phyloP scores from a whole-genome alignment of 92 coral and sea anemone species.

The Porites divaricata region DNA sequence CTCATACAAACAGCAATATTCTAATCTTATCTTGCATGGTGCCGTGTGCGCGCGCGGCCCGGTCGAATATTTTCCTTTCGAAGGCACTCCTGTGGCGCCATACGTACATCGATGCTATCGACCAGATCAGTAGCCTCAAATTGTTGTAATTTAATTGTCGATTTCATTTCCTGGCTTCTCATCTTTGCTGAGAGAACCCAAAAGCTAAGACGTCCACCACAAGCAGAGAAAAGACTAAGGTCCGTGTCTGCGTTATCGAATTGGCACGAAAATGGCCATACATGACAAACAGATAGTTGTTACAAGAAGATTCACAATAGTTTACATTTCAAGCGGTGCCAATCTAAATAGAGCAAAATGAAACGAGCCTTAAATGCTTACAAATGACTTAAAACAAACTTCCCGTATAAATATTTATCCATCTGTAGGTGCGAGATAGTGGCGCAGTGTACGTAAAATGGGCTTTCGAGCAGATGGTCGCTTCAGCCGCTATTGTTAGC shows the following conservation, averaged over 20 bases:
- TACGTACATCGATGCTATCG: constrained; percentile 2
- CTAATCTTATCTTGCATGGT: constrained; percentile 34
- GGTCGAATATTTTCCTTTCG: constrained; percentile 3
- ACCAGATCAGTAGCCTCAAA: constrained; percentile 19
- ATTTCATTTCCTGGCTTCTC: constrained; percentile 43
- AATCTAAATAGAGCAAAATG: constrained; percentile 51
- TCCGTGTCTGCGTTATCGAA: background rate
- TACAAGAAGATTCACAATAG: constrained; percentile 21
- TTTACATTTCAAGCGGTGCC: constrained; percentile 28
- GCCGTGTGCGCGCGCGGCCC: constrained; percentile 14
- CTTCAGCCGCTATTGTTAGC: constrained; percentile 18
- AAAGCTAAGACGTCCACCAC: background rate
- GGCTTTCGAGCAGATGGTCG: constrained; percentile 56
- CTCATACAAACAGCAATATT: constrained; percentile 54
- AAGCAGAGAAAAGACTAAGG: background rate
- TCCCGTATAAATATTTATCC: constrained; percentile 69
- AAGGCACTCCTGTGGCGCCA: constrained; percentile 38
- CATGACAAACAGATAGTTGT: constrained; percentile 5
- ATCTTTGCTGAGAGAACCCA: constrained; percentile 10
- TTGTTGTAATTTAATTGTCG: constrained; percentile 35
- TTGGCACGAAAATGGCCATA: background rate
- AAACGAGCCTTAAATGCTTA: constrained; percentile 51
- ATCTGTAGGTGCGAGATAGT: constrained; percentile 70
- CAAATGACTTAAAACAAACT: constrained; percentile 66
- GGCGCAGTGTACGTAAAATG: constrained; percentile 45